Evolutionary conservation across 37 sponge, comb jelly and placozoan genomes (phyloP), one percentile per base, ranked within the genome.

Genomic region (Eunapius fragilis): DNA sequence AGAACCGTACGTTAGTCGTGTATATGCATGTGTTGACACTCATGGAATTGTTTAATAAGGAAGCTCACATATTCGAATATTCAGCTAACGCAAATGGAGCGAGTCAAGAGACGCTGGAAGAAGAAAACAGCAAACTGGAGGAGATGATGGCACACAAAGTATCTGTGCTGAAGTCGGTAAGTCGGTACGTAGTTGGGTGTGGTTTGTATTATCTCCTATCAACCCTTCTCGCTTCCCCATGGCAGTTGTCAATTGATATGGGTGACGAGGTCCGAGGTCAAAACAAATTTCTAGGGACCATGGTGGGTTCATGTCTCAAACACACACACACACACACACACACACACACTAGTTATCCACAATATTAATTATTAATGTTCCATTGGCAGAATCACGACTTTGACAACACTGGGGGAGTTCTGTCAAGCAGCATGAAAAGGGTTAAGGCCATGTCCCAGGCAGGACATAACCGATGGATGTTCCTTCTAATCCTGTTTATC

Each of bases 391-490:
- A 79, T 34, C 49, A 32, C 4, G 85, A 95, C 13, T 92, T 89
- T 84, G 96, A 95, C 34, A 17, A 71, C 30, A 69, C 96, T 12
- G 91, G 93, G 1, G 91, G 96, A 2, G 79, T 95, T 13, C 88
- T 95, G 10, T 81, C 82, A 31, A 33, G 87, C 75, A 92, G 89
- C 68, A 86, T 92, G 93, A 87, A 84, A 74, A 26, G 93, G 25
- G 78, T 95, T 25, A 80, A 77, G 70, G 74, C 34, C 37, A 76
- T 95, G 74, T 76, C 84, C 68, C 83, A 48, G 25, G 96, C 93
- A 12, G 96, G 96, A 0, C 96, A 95, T 80, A 92, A 92, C 68
- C 73, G 88, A 0, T 92, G 93, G 93, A 92, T 92, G 93, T 87
- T 90, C 30, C 89, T 92, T 76, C 84, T 95, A 79, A 78, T 92